Base-by-base conservation (phyloP, 23 tunicate species). In the Botrylloides violaceus region DNA sequence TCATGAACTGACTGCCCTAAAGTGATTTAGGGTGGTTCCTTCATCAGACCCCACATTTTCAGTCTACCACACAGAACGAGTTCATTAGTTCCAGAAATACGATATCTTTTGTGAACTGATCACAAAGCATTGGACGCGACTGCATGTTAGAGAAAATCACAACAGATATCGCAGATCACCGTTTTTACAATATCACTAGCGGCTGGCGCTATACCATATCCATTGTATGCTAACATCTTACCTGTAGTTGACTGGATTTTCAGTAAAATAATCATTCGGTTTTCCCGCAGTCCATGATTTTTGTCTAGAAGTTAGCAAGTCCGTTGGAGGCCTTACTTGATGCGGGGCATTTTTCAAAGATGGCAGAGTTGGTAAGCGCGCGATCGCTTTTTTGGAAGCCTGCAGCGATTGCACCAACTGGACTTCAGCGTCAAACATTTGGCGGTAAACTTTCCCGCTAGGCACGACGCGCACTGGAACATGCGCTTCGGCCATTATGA, bases 391-490 rank as follows among this genome's bases (percentile, higher is more conserved):
- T 29, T 71, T 61, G 33, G 24, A 68, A 4, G 66, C 38, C 26
- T 77, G 71, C 24, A 90, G 66, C 29, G 90, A 78, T 36, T 83
- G 70, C 79, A 90, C 86, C 3, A 90, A 70, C 56, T 90, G 97
- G 21, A 90, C 97, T 70, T 90, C 97, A 36, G 97, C 97, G 78
- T 90, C 97, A 50, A 90, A 90, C 90, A 90, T 83, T 43, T 90
- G 97, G 3, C 97, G 80, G 66, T 90, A 90, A 37, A 83, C 90
- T 75, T 90, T 90, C 4, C 97, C 97, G 73, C 97, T 90, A 61
- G 87, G 89, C 21, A 90, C 73, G 26, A 90, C 85, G 32, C 88
- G 80, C 43, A 88, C 96, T 29, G 87, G 84, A 12, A 61, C 65
- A 23, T 61, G 71, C n/a, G 81, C 72, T 66, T 88, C 84, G 9